Evolutionary conservation across 1,140 invertebrate genomes (phyloP), one percentile per base, ranked within the genome.

Genomic region (Mamestra configurata): DNA sequence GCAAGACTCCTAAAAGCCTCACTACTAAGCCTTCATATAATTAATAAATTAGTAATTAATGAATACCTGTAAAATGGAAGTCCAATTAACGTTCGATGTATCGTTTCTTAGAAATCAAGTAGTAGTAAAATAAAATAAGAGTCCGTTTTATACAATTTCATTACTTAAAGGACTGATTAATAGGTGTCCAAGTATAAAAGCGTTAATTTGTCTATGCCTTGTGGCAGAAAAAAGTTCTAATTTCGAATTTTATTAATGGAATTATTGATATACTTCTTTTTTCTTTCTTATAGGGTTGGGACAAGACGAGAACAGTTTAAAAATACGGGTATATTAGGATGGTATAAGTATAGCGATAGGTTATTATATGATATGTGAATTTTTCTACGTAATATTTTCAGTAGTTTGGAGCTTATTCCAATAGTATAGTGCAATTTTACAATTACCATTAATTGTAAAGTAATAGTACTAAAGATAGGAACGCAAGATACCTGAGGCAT

Each of bases 101-200:
- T 43, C 20, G 43, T 22, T 57, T 73, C 27, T 57, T 22, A 73
- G 43, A 49, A 53, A 71, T 53, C 11, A 31, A 43, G 35, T 61
- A 35, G 59, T 40, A 35, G n/a, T 46, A 27, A 68, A 68, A 49
- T 46, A 11, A 15, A 68, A 68, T 24, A 20, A 37, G n/a, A 64
- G 7, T 18, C 46, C 24, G 31, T 71, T 66, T 31, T 71, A n/a
- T 61, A 37, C n/a, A 53, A 71, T 71, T 51, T 53, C 1, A 51
- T 27, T 53, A 51, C 51, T 71, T 71, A 31, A 71, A 10, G 49
- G 51, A 40, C 37, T 57, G 64, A 79, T 79, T 76, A 70, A 77
- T 61, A 22, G n/a, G 71, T 59, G 77, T 76, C 53, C 64, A 70
- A 71, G 53, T 64, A 35, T 68, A 79, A 76, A 79, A 75, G 66